Percentiles rank a stretch among this genome's conserved stretches.
Evolutionary conservation across 2,797 vertebrate species (phyloP).

Genomic region (Ctenosaura bakeri): DNA sequence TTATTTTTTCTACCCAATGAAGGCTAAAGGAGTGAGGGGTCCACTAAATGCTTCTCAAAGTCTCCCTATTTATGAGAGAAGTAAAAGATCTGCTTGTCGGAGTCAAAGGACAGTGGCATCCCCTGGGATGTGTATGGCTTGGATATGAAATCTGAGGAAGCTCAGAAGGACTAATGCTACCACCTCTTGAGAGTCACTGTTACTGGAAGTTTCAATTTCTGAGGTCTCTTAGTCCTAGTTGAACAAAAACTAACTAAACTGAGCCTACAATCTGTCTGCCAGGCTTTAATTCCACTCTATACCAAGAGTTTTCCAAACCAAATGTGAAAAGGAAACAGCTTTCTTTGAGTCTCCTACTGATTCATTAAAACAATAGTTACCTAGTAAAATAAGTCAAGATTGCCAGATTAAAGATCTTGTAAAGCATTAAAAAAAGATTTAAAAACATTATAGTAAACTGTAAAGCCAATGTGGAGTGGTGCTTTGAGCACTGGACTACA

Average conservation of each 20-base stretch:
- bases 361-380: constrained; percentile 76
- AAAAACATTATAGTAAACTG: neutral
- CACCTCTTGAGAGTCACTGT: neutral
- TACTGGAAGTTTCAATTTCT: neutral
- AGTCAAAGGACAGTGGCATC: too few species aligned
- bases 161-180: too few species aligned
- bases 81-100: too few species aligned
- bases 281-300: neutral
- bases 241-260: neutral
- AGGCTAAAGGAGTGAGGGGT: too few species aligned
- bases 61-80: too few species aligned
- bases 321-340: constrained; percentile 34
- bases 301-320: neutral
- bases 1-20: too few species aligned
- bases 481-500: too few species aligned
- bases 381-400: constrained; percentile 71
- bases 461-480: neutral
- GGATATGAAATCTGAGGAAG: too few species aligned
- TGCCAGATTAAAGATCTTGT: constrained; percentile 76
- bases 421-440: constrained; percentile 68
- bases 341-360: constrained; percentile 71
- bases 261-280: neutral
- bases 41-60: too few species aligned
- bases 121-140: too few species aligned
- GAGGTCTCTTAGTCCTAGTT: neutral